Percentiles rank a stretch among this genome's conserved stretches.
These are phyloP conservation scores for Porphyrio hochstetteri DNA, from an alignment of 2,113 vertebrate genomes.

Conservation along the genomic window DNA sequence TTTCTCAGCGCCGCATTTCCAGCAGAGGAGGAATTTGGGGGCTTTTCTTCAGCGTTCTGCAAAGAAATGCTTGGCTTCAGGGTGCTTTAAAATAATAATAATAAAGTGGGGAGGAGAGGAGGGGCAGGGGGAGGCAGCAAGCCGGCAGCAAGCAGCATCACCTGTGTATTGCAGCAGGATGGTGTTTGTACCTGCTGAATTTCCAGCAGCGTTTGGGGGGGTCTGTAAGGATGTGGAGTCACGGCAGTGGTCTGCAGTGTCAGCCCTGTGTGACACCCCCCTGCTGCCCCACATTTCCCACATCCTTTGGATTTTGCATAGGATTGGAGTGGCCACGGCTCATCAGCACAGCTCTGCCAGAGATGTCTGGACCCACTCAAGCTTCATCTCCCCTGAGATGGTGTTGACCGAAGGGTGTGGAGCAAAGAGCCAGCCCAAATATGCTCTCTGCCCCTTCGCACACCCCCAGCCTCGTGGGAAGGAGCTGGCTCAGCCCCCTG, in stretches of 20 bases:
- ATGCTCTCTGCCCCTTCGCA: background rate
- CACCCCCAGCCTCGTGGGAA: background rate
- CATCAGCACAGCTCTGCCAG: background rate
- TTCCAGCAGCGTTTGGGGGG: rapidly evolving
- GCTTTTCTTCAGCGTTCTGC: background rate
- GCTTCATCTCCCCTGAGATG: background rate
- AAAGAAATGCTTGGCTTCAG: slow-evolving; percentile 64
- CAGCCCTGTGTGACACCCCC: background rate
- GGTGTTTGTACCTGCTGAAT: background rate
- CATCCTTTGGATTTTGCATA: rapidly evolving
- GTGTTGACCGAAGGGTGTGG: background rate
- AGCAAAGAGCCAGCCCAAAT: background rate
- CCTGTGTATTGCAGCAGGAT: background rate
- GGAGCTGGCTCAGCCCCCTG: background rate
- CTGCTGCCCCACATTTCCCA: background rate
- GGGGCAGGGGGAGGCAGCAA: background rate
- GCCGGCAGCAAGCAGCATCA: background rate
- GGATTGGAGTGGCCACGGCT: background rate
- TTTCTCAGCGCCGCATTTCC: slow-evolving; percentile 9
- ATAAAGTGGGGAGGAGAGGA: background rate
- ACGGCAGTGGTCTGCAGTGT: rapidly evolving
- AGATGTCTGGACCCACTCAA: background rate
- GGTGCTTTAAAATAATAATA: slow-evolving; percentile 39
- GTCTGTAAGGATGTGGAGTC: rapidly evolving
- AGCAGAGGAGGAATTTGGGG: slow-evolving; percentile 6